Base-by-base conservation (phyloP, 2,888 invertebrate genomes). In the Lobophora halterata region DNA sequence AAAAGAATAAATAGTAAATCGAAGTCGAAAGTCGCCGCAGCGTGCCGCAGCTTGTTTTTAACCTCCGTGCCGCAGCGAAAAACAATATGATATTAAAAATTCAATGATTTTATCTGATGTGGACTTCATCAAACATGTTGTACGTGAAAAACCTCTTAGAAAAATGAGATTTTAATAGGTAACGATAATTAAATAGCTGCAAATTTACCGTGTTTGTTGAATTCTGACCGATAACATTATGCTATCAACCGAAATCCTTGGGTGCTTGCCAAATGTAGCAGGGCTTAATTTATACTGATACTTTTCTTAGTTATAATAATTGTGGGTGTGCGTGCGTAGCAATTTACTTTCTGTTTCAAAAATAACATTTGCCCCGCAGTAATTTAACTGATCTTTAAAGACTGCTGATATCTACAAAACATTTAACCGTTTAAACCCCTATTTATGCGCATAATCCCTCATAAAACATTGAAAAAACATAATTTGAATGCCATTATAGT, bases 221-320 rank as follows among this genome's bases (percentile, higher is more conserved):
- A n/a, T n/a, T n/a, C n/a, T n/a, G n/a, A 37, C 37, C 26, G 37
- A 37, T 43, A 37, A 43, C 42, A 37, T 10, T 6, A 20, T 10
- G 24, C 24, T 19, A 29, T 37, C 36, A 4, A 20, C 12, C 9
- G 13, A 27, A 27, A 24, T 29, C 37, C 43, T 37, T 43, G 43
- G 37, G 26, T 6, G n/a, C 17, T n/a, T 21, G 42, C 42, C 43
- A 43, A 33, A 9, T 19, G 17, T 9, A 24, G 24, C 23, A n/a
- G n/a, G n/a, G n/a, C 16, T 29, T 37, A 10, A n/a, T 20, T 13
- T 23, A 23, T 28, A 39, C 17, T 31, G 31, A 28, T 31, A 25
- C 16, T 13, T 30, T 23, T 21, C 8, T 19, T 12, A 36, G 28
- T 27, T 42, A 42, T 28, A 36, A 19, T 25, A 16, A 17, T 14